Percentiles rank a stretch among this genome's conserved stretches.
Evolutionary conservation across 2,888 invertebrate genomes (phyloP).

Genomic region (Dicycla oo): DNA sequence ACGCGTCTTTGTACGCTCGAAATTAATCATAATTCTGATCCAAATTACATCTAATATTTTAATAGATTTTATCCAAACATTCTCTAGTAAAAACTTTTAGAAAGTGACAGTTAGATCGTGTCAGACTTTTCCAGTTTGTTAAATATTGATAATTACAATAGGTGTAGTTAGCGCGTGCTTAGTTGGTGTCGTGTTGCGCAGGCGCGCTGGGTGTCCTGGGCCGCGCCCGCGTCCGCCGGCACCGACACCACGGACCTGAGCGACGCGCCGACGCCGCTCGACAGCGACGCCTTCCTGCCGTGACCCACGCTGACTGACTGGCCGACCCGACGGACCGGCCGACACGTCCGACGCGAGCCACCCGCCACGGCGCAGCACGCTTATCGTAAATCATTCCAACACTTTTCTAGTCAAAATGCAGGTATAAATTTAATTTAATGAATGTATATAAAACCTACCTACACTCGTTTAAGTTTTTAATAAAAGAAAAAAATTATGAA

Average conservation of each 20-base stretch:
- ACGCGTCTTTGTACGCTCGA: background rate
- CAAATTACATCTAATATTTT: background rate
- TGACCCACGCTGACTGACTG: background rate
- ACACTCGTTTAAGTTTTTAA: slow-evolving; percentile 19
- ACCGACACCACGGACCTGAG: slow-evolving; percentile 82
- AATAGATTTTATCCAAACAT: background rate
- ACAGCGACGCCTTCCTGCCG: slow-evolving; percentile 74
- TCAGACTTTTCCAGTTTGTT: background rate
- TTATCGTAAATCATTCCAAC: slow-evolving; percentile 60
- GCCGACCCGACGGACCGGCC: background rate
- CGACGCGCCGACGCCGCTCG: slow-evolving; percentile 71
- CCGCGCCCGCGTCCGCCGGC: slow-evolving; percentile 77
- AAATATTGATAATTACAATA: background rate
- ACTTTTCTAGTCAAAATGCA: slow-evolving; percentile 65
- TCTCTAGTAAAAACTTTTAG: background rate
- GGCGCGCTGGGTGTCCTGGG: slow-evolving; percentile 82
- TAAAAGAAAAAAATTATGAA: background rate
- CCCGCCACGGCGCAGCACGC: background rate
- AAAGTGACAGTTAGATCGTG: background rate
- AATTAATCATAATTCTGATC: background rate
- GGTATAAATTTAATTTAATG: slow-evolving; percentile 36
- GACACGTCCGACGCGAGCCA: background rate
- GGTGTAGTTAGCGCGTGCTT: background rate
- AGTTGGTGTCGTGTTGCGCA: slow-evolving; percentile 45
- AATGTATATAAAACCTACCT: slow-evolving; percentile 24